Conservation (phyloP, 2,113 vertebrate genomes). For the Sorex araneus region DNA sequence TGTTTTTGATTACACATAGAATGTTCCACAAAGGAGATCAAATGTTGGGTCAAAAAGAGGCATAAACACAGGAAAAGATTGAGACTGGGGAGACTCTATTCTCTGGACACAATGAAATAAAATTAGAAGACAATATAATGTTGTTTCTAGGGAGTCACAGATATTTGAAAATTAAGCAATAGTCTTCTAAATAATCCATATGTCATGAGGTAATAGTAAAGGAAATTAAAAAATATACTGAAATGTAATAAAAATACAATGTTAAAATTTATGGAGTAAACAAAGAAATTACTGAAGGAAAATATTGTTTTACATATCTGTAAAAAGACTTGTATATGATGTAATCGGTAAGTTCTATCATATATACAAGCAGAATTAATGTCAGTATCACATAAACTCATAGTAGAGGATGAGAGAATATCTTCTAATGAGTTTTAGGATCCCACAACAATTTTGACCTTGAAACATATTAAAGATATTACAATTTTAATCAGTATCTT, state of each 20-base stretch:
- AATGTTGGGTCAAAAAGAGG: not conserved
- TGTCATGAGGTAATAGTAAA: conserved; percentile 6
- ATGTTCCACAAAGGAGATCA: not conserved
- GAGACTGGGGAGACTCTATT: not conserved
- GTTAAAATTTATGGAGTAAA: not conserved
- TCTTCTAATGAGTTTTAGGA: not conserved
- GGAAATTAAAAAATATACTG: conserved; percentile 39
- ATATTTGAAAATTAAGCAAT: not conserved
- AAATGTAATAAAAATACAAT: not conserved
- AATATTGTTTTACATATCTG: conserved; percentile 39
- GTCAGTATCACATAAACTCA: not conserved
- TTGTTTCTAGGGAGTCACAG: not conserved
- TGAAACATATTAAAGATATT: conserved; percentile 9
- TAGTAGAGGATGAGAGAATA: not conserved
- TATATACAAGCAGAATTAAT: not conserved
- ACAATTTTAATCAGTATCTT: not conserved
- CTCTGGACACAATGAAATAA: not conserved
- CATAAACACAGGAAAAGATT: not conserved
- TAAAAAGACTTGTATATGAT: conserved; percentile 1
- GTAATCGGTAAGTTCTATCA: not conserved
- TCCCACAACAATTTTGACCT: not conserved
- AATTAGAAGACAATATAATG: not conserved
- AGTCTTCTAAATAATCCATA: not conserved
- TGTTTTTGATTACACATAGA: not conserved
- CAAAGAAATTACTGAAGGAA: conserved; percentile 37